phyloP scores from a whole-genome alignment of 2,797 vertebrate species.

The Rhincodon typus region DNA sequence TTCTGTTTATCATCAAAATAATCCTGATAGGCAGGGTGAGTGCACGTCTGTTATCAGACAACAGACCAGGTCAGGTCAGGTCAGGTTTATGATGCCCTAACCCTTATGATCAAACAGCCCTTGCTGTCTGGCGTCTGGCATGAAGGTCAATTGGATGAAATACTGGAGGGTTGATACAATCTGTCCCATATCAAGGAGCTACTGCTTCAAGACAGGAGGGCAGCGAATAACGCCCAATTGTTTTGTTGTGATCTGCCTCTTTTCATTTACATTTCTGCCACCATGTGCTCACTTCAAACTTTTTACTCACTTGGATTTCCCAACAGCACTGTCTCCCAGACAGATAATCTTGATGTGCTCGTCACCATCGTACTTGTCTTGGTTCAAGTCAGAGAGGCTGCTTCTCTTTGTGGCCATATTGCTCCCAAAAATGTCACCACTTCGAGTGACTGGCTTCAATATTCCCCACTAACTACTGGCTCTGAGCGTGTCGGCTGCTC shows the following conservation, averaged over 20 bases:
- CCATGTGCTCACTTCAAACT: not conserved
- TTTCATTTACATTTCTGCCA: not conserved
- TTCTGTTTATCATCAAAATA: not conserved
- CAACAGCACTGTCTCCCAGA: constrained; percentile 86
- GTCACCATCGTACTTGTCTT: constrained; percentile 68
- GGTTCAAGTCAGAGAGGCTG: constrained; percentile 61
- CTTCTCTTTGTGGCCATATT: constrained; percentile 45
- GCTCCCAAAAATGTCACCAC: not conserved
- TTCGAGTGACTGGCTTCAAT: not conserved
- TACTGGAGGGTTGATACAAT: not conserved
- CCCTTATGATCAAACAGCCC: not conserved
- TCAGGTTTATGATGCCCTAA: not conserved
- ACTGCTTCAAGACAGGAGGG: not conserved
- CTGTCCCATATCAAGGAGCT: not conserved
- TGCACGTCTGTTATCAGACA: not conserved
- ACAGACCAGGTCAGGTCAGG: too few relatives aligned
- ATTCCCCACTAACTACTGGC: not conserved
- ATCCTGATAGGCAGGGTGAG: not conserved
- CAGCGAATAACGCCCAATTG: not conserved
- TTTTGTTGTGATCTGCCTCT: not conserved
- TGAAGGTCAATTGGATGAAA: not conserved
- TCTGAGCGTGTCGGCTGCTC: not conserved
- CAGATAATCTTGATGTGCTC: constrained; percentile 90
- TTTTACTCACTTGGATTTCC: constrained; percentile 82
- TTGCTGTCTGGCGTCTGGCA: not conserved